Conservation (phyloP, 2,113 vertebrate genomes). For the Paraplagusia blochii region DNA sequence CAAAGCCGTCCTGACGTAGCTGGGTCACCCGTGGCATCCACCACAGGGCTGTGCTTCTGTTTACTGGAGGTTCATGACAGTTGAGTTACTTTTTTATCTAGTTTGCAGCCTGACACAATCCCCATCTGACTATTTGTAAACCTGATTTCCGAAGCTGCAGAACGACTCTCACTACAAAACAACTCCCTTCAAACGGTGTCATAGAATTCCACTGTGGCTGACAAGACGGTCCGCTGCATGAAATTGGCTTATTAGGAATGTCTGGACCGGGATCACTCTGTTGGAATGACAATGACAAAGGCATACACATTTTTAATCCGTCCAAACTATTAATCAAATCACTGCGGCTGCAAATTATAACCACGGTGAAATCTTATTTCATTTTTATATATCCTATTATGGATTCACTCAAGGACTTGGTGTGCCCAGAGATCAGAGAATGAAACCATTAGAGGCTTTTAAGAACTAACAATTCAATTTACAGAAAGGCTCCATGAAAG, state of each 20-base stretch:
- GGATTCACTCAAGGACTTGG: not conserved
- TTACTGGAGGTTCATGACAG: conserved; percentile 29
- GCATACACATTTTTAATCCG: not conserved
- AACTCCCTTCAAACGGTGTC: conserved; percentile 59
- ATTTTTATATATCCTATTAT: conserved; percentile 7
- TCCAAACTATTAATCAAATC: not conserved
- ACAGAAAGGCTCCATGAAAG: conserved; percentile 2
- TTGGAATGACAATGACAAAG: conserved; percentile 35
- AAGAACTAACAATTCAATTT: not conserved
- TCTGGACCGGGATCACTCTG: conserved; percentile 4
- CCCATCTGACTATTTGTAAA: conserved; percentile 35
- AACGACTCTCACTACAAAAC: conserved; percentile 37
- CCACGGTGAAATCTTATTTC: not conserved
- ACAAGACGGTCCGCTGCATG: conserved; percentile 44
- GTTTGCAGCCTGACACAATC: conserved; percentile 48
- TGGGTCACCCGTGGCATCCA: conserved; percentile 33
- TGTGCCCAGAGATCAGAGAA: conserved; percentile 6
- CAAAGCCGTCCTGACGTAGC: conserved; percentile 40
- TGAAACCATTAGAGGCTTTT: conserved; percentile 8
- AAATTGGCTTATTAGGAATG: conserved; percentile 48
- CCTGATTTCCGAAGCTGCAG: conserved; percentile 42
- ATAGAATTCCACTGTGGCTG: conserved; percentile 34
- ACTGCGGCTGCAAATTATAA: conserved; percentile 1
- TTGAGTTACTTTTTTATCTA: conserved; percentile 56
- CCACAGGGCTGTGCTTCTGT: conserved; percentile 40